Percentiles rank a stretch among this genome's conserved stretches.
Evolutionary conservation across 2,888 invertebrate species (phyloP).

Genomic region (Trichopria drosophilae): DNA sequence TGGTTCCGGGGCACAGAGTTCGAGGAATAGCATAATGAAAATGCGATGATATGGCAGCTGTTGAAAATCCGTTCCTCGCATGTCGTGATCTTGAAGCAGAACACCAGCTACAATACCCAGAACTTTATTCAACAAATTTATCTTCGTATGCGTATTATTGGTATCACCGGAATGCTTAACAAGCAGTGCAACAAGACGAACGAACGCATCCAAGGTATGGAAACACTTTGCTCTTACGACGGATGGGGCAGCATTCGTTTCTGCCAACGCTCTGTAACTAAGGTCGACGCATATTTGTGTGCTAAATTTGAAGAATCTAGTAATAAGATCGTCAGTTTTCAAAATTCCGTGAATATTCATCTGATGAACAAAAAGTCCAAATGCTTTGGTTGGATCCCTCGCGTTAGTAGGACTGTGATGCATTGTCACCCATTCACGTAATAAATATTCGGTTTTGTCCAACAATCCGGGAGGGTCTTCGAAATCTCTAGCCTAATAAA

Average conservation of each 20-base stretch:
- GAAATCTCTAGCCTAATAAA: slow-evolving; percentile 75
- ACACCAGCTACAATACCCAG: slow-evolving; percentile 95
- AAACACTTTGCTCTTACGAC: slow-evolving; percentile 88
- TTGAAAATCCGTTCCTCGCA: slow-evolving; percentile 86
- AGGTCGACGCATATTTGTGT: slow-evolving; percentile 96
- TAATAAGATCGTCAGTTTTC: slow-evolving; percentile 96
- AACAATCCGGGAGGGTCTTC: slow-evolving; percentile 92
- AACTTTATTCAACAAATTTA: slow-evolving; percentile 91
- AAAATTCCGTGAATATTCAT: slow-evolving; percentile 96
- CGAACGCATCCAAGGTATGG: slow-evolving; percentile 92
- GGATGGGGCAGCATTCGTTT: slow-evolving; percentile 69
- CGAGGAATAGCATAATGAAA: slow-evolving; percentile 94
- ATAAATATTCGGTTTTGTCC: slow-evolving; percentile 91
- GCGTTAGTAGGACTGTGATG: slow-evolving; percentile 80
- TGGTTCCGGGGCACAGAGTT: slow-evolving; percentile 91
- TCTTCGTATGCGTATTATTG: slow-evolving; percentile 90
- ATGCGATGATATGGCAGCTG: slow-evolving; percentile 97
- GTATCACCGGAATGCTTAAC: slow-evolving; percentile 92
- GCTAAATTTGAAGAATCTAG: slow-evolving; percentile 93
- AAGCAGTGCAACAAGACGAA: slow-evolving; percentile 88
- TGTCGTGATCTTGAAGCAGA: slow-evolving; percentile 93
- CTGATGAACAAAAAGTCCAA: slow-evolving; percentile 90
- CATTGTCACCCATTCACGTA: slow-evolving; percentile 94
- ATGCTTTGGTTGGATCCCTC: slow-evolving; percentile 86
- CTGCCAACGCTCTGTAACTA: slow-evolving; percentile 81